Base-by-base conservation (phyloP, 1,140 invertebrate genomes). In the Tetramorium parvispinum region DNA sequence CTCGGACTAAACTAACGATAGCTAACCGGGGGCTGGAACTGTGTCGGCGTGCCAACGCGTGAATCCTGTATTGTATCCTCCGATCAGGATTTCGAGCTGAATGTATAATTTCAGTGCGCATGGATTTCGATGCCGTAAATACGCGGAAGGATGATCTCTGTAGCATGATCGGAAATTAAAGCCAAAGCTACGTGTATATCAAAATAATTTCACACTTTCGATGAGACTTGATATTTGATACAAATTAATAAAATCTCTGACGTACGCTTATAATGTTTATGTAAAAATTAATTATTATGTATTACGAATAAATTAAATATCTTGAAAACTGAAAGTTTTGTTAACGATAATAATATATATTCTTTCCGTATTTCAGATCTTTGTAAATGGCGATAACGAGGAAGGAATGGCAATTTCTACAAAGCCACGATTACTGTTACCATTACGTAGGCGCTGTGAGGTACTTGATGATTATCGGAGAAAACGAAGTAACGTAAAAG, bases 1-100 rank as follows among this genome's bases (percentile, higher is more conserved):
- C 87, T 92, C 65, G 86, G 79, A 86, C 83, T 90, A 88, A 92
- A 91, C 79, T 89, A 89, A 82, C 91, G 90, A 81, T 61, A 81
- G 43, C 66, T 79, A 87, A 89, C 79, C 77, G 85, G 85, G 77
- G 88, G 85, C 37, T 63, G 63, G 73, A 79, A 73, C 63, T 83
- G 61, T 79, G 68, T 78, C 87, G 73, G 70, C 71, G 79, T 77
- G 77, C 76, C 81, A 87, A 88, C 88, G 59, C 63, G 37, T 40
- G 59, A 63, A 81, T 65, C 76, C 79, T 83, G 79, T 83, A 43
- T 75, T 83, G 53, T 75, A 59, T 53, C 51, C 53, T 16, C 18
- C 66, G 63, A 63, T 37, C 27, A 6, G 59, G 61, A 8, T 27
- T 81, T 55, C 76, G 11, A 53, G 13, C 27, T 46, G 49, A 70